Conservation (phyloP, 2,113 vertebrate species). For the Baryphthengus martii region DNA sequence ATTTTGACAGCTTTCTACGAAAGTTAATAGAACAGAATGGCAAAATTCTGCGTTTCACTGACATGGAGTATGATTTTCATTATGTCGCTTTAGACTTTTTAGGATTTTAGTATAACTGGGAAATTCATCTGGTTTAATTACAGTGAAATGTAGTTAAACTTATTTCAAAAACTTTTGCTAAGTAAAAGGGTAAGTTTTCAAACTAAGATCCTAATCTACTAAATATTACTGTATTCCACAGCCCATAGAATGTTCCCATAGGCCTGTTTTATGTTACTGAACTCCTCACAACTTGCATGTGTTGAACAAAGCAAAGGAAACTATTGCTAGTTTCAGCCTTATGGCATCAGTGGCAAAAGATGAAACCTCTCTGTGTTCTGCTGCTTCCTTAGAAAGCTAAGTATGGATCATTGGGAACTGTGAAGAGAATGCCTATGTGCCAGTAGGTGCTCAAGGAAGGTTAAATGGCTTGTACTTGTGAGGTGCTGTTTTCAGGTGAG, state of each 20-base stretch:
- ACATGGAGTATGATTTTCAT: background rate
- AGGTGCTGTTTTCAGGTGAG: background rate
- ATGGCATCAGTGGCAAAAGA: background rate
- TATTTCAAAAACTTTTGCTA: background rate
- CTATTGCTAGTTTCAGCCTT: background rate
- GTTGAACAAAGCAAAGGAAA: background rate
- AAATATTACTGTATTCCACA: background rate
- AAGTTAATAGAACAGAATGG: background rate
- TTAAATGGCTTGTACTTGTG: background rate
- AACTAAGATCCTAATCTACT: background rate
- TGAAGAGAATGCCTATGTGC: background rate
- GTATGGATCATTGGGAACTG: background rate
- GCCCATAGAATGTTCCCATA: background rate
- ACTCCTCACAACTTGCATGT: background rate
- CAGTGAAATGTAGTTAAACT: background rate
- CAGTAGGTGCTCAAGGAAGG: background rate
- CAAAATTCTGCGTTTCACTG: background rate
- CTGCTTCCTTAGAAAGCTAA: background rate
- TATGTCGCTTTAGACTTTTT: background rate
- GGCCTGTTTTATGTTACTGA: background rate
- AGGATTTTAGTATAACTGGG: background rate
- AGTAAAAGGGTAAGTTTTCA: background rate
- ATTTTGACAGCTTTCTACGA: background rate
- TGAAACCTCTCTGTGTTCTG: background rate
- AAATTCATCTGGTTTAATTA: background rate